Evolutionary conservation across 2,888 invertebrate genomes (phyloP).

Genomic region (Oscheius sp.): DNA sequence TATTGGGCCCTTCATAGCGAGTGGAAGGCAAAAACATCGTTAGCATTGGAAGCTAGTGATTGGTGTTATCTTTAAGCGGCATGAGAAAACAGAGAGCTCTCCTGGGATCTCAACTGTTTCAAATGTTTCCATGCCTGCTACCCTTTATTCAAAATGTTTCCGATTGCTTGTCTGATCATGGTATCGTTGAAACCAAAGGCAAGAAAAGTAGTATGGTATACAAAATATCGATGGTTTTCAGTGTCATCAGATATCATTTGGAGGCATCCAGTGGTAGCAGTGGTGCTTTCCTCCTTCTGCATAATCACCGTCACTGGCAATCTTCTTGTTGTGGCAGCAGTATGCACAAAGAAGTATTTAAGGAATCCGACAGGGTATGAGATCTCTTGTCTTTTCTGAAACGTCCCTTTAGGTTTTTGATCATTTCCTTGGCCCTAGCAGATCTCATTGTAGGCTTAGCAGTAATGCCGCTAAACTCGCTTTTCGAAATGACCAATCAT

Average conservation of each 20-base stretch:
- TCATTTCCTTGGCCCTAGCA: constrained; percentile 94
- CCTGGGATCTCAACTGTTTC: too few relatives aligned
- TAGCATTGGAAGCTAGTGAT: too few relatives aligned
- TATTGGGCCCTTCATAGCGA: too few relatives aligned
- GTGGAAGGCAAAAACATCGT: too few relatives aligned
- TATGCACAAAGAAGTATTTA: constrained; percentile 89
- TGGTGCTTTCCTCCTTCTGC: constrained; percentile 87
- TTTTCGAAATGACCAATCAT: constrained; percentile 72
- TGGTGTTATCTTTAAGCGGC: too few relatives aligned
- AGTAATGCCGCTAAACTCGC: constrained; percentile 88
- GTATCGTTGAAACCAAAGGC: too few relatives aligned
- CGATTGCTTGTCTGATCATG: too few relatives aligned
- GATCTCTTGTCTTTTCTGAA: background rate
- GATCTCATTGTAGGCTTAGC: constrained; percentile 94
- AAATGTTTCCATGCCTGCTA: too few relatives aligned
- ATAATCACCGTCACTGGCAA: constrained; percentile 94
- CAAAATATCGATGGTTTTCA: constrained; percentile 5
- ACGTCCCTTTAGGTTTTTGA: constrained; percentile 81
- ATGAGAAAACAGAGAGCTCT: too few relatives aligned
- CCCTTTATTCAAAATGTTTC: too few relatives aligned
- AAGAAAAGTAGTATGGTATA: too few relatives aligned
- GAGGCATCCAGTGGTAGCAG: constrained; percentile 77
- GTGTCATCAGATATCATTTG: constrained; percentile 51
- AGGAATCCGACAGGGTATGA: constrained; percentile 89
- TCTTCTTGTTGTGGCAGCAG: constrained; percentile 91